Percentiles rank a stretch among this genome's conserved stretches.
These are phyloP conservation scores for Ceryle rudis DNA, from an alignment of 2,797 vertebrate species.

Conservation along the genomic window DNA sequence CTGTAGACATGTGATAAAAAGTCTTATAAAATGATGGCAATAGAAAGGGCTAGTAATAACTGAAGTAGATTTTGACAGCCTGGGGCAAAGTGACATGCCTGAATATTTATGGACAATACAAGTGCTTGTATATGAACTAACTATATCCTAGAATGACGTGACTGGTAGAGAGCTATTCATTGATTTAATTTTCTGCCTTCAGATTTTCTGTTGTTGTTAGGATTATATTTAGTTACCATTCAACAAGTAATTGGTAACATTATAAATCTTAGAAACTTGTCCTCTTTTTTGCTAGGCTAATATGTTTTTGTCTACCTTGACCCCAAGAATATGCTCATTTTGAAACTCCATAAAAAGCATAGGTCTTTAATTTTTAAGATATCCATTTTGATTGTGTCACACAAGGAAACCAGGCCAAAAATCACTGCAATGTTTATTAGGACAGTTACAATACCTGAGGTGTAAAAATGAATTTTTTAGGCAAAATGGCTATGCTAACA, in stretches of 20 bases:
- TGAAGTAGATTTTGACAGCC: background rate
- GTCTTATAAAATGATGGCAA: background rate
- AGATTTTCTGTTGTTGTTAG: background rate
- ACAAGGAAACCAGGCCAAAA: background rate
- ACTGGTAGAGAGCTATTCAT: background rate
- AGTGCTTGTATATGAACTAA: background rate
- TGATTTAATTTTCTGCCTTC: background rate
- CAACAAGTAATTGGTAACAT: background rate
- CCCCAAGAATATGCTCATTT: background rate
- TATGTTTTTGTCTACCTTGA: background rate
- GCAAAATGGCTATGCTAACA: background rate
- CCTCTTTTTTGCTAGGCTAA: background rate
- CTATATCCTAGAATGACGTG: background rate
- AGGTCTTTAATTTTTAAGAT: conserved; percentile 11
- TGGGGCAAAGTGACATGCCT: background rate
- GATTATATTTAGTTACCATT: background rate
- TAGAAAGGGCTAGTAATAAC: background rate
- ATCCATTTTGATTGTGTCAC: background rate
- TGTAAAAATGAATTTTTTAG: background rate
- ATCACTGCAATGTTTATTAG: background rate
- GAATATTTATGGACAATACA: background rate
- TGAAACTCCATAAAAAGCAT: background rate
- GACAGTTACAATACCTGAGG: background rate
- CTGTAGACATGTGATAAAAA: background rate
- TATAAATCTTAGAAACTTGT: background rate